A percentile compares a stretch with the other conserved stretches of the same genome.
These are phyloP conservation scores for Pachyramphus minor DNA, from an alignment of 2,113 vertebrate species.

Conservation along the genomic window DNA sequence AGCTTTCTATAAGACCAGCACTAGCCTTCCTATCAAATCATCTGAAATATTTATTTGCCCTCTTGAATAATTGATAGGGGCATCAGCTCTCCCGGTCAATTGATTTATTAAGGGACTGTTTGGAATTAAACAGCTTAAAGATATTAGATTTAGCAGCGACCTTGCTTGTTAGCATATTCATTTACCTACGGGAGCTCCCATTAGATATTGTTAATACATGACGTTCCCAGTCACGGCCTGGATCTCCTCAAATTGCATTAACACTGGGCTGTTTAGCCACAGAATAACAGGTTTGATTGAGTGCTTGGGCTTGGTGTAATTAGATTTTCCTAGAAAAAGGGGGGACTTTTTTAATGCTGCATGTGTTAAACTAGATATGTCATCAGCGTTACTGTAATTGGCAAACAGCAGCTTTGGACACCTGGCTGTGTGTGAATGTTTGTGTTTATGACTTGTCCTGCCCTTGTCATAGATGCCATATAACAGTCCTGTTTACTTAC, in stretches of 20 bases:
- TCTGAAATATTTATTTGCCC: conserved; percentile 88
- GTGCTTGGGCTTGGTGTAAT: conserved; percentile 86
- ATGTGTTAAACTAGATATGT: conserved; percentile 80
- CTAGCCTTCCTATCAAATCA: conserved; percentile 85
- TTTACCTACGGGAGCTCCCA: conserved; percentile 88
- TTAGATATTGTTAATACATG: conserved; percentile 92
- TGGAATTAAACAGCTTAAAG: conserved; percentile 92
- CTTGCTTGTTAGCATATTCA: conserved; percentile 90
- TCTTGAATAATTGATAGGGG: conserved; percentile 91
- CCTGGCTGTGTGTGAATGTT: conserved; percentile 62
- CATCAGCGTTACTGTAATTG: conserved; percentile 83
- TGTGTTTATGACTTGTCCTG: conserved; percentile 69
- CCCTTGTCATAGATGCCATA: conserved; percentile 42
- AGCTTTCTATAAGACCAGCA: conserved; percentile 78
- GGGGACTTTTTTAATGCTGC: conserved; percentile 79
- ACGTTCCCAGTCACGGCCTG: conserved; percentile 82
- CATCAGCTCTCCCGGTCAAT: conserved; percentile 87
- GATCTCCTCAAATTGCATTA: conserved; percentile 88
- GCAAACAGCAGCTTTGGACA: conserved; percentile 69
- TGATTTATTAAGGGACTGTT: conserved; percentile 91
- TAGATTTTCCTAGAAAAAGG: conserved; percentile 85
- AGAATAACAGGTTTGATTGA: conserved; percentile 90
- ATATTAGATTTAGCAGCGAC: conserved; percentile 91
- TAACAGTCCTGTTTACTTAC: conserved; percentile 46
- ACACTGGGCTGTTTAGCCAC: conserved; percentile 85